These are phyloP conservation scores for Cacoxenus indagator DNA, from an alignment of 2,888 invertebrate genomes.

Conservation along the genomic window DNA sequence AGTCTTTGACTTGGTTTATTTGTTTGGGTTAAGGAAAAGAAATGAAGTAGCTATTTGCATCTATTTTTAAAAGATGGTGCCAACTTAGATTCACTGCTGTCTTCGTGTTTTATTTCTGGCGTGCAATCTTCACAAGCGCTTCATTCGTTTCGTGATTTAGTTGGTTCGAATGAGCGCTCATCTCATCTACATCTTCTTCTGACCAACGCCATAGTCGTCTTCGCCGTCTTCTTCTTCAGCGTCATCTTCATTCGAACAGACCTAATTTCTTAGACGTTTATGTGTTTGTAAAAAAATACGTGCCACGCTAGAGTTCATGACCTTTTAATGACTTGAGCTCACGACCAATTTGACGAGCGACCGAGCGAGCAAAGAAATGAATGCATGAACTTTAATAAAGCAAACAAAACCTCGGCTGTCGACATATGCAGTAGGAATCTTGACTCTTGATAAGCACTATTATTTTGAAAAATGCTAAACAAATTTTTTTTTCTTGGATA, in stretches of 20 bases:
- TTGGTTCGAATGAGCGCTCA: background rate
- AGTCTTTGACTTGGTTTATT: background rate
- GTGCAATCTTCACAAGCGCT: background rate
- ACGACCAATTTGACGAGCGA: background rate
- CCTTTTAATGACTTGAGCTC: no score
- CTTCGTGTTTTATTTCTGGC: background rate
- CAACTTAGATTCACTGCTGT: background rate
- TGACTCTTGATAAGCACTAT: background rate
- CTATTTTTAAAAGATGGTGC: background rate
- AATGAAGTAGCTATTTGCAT: background rate
- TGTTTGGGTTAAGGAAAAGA: background rate
- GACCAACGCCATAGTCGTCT: no score
- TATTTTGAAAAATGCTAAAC: background rate
- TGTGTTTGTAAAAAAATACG: no score
- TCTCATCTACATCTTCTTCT: background rate
- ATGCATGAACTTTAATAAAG: no score
- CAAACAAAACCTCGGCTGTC: background rate
- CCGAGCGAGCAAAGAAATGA: background rate
- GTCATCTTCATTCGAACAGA: conserved; percentile 6
- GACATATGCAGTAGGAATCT: background rate
- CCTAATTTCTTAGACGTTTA: background rate
- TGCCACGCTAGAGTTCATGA: conserved; percentile 9
- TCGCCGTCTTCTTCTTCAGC: background rate
- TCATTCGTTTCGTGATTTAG: background rate
- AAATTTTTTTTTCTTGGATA: background rate